phyloP scores from a whole-genome alignment of 2,113 vertebrate genomes.

The Melospiza georgiana region DNA sequence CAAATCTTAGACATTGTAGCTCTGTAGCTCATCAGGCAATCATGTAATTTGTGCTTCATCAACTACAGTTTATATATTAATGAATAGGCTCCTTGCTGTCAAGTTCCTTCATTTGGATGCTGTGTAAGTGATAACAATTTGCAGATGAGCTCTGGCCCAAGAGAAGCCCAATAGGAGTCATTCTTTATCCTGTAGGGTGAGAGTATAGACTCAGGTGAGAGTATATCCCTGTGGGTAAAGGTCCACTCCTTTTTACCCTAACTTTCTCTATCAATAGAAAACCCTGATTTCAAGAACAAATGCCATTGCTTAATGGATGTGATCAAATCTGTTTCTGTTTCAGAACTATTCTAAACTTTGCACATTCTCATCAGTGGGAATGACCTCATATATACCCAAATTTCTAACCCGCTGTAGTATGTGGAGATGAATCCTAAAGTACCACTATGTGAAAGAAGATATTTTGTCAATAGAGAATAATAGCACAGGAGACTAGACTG shows the following conservation, averaged over 20 bases:
- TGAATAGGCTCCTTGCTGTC: slow-evolving; percentile 36
- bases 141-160: not conserved
- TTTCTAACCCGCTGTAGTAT: not conserved
- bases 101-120: slow-evolving; percentile 3
- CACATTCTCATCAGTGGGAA: not conserved
- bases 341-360: not conserved
- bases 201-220: not conserved
- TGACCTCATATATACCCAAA: not conserved
- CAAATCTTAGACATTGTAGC: not conserved
- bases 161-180: not conserved
- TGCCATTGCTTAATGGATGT: not conserved
- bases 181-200: not conserved
- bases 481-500: not conserved
- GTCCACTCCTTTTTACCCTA: not conserved
- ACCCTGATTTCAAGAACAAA: not conserved
- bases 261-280: not conserved
- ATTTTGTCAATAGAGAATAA: not conserved
- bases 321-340: not conserved
- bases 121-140: slow-evolving; percentile 18
- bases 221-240: not conserved
- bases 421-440: not conserved
- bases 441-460: not conserved
- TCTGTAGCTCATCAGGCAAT: not conserved
- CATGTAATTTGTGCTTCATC: slow-evolving; percentile 48
- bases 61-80: slow-evolving; percentile 38